Evolutionary conservation across 2,888 invertebrate genomes (phyloP), one percentile per base, ranked within the genome.

Genomic region (Dastarcus helophoroides): DNA sequence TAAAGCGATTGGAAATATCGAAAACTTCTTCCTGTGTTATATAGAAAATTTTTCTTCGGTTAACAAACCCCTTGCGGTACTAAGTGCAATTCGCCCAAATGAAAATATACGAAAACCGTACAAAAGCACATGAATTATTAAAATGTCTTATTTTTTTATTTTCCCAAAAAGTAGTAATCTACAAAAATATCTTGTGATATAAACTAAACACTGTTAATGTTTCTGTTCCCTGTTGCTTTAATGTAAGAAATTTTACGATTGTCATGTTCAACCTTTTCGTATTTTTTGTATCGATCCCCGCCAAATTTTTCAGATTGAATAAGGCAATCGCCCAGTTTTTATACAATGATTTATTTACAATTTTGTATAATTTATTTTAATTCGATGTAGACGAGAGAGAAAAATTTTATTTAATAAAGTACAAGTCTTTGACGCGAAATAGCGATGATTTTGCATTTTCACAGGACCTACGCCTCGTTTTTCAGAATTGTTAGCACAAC

Each of bases 131-230:
- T 22, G 27, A 19, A 22, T 21, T 26, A 33, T 33, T 33, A 26
- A 33, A 19, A 30, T 35, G 26, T 31, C 27, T 31, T 27, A 19
- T 19, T 31, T 31, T 23, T 10, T 23, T 26, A 30, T 35, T 31
- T 31, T 35, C 31, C 27, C 27, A 30, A 22, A 25, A 25, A 29
- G 19, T 27, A 14, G 29, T 15, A 26, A 31, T 35, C 26, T 27
- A 35, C 31, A 23, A 40, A 44, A 44, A 43, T 47, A 48, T 48
- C 46, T 48, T 48, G 48, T 48, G 48, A 48, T 48, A 48, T 39
- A 39, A 19, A n/a, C 7, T 41, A 36, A 41, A 46, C 43, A 40
- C 42, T 43, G 43, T 48, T 40, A 32, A 37, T 42, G 40, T 42
- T 46, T 41, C 39, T 45, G 41, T 46, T 46, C 41, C 41, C 36